Base-by-base conservation (phyloP, 2,797 vertebrate genomes). In the Lepidocolaptes lacrymiger region DNA sequence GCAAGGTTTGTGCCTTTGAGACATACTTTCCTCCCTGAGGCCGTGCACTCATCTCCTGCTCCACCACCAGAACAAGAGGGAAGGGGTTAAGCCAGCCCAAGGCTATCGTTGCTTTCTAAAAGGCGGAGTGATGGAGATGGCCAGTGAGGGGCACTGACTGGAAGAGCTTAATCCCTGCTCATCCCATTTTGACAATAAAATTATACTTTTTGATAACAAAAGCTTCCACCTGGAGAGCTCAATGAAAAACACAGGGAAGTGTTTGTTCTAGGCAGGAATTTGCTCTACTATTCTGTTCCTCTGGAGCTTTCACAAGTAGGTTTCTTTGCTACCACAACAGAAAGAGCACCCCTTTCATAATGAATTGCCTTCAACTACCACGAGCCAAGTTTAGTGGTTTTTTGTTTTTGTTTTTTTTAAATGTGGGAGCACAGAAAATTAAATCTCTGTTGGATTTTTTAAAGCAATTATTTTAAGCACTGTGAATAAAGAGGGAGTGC, bases 401-500 rank as follows among this genome's bases (percentile, higher is more conserved):
- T 85, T 64, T 64, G 9, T 5, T 82, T 76, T 58, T 7, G 34
- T 83, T 77, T 89, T 89, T 90, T 78, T 85, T 69, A 76, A 93
- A 75, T 93, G 87, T 66, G 71, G 59, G 54, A 91, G 66, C 87
- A 95, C 48, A 91, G 93, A 95, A 95, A 97, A 97, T 89, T 91
- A 93, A 96, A 94, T 96, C 92, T 86, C 84, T 48, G 63, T 41
- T 6, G 20, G 63, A 89, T 86, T 93, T 95, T 95, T 97, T 91
- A 10, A 22, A 94, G 96, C 91, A 92, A 96, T 96, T 97, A 96
- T 96, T 97, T 97, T 96, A 96, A 97, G 94, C 85, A 69, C 96
- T 85, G 88, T 89, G 96, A 96, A 96, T 92, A 96, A 97, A 94
- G 94, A 95, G 89, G 92, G 95, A 95, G 94, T 80, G 93, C 68